Conservation (phyloP, 2,113 vertebrate genomes). For the Chionomys nivalis region DNA sequence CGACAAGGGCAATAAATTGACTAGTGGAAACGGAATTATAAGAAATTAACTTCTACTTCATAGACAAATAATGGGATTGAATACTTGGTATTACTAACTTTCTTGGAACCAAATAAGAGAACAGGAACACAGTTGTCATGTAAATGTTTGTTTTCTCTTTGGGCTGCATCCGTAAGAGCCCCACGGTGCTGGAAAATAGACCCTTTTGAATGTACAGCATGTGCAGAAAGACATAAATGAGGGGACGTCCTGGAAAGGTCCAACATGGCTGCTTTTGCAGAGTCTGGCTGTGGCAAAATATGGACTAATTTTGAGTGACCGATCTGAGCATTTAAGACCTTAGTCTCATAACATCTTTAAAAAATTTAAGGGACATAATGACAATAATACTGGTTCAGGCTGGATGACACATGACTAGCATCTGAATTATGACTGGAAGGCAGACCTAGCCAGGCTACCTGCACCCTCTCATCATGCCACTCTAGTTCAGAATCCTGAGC, state of each 20-base stretch:
- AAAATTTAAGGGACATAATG: background rate
- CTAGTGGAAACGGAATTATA: conserved; percentile 1
- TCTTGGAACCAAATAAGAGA: background rate
- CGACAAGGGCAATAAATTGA: background rate
- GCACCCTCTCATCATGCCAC: fast-evolving
- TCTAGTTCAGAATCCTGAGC: background rate
- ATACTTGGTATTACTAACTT: background rate
- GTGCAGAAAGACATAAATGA: background rate
- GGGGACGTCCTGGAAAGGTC: background rate
- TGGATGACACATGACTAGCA: background rate
- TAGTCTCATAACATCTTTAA: background rate
- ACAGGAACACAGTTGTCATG: background rate
- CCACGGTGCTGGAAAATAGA: background rate
- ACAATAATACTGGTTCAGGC: background rate
- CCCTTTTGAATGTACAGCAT: background rate
- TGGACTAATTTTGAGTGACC: background rate
- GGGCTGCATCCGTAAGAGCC: background rate
- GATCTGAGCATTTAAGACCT: background rate
- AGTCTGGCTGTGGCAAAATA: conserved; percentile 4
- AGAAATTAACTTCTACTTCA: conserved; percentile 58
- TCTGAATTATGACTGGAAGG: background rate
- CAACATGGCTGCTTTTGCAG: background rate
- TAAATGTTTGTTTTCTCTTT: background rate
- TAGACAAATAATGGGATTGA: background rate
- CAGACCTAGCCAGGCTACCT: fast-evolving